Base-by-base conservation (phyloP, 1,140 invertebrate genomes). In the Pectinophora gossypiella region DNA sequence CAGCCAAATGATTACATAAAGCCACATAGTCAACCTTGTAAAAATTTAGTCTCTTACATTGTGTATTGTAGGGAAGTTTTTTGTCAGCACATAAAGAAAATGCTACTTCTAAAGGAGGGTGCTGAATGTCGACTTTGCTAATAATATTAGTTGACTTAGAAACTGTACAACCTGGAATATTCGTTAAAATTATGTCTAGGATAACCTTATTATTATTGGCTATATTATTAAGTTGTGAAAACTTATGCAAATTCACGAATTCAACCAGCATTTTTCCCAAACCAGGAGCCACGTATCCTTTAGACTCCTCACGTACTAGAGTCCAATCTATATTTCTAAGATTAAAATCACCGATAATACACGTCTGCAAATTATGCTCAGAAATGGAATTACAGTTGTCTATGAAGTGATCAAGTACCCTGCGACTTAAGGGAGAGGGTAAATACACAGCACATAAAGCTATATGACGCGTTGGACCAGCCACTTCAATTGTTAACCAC, bases 401-500 rank as follows among this genome's bases (percentile, higher is more conserved):
- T 3, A 56, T 4, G 40, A 56, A 56, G 1, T 46, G 42, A 1
- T 47, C 20, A 0, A 51, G 6, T 9, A 20, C 21, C 1, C 12
- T 18, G 2, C 10, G 3, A 19, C 19, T 27, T 6, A 55, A 27
- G 15, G 60, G 52, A n/a, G 52, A 52, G 9, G 55, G 38, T 19
- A 58, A 18, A 22, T 63, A 63, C 3, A 55, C 15, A 15, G 27
- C 40, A 43, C 60, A 59, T 21, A 59, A 15, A 46, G 19, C 43
- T 10, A 40, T 38, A 3, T 38, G 36, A 4, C 36, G 7, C 4
- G 13, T 5, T 15, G 36, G 13, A 10, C 5, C 4, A 4, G 36
- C 5, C 40, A 27, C 9, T 54, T 36, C 1, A 58, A 15, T 19
- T 7, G 15, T 32, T 10, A 59, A 18, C 53, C 60, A 63, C 1